A percentile compares a stretch with the other conserved stretches of the same genome.
Conservation (phyloP, 2,113 vertebrate genomes). For the Microcebus lehilahytsara region DNA sequence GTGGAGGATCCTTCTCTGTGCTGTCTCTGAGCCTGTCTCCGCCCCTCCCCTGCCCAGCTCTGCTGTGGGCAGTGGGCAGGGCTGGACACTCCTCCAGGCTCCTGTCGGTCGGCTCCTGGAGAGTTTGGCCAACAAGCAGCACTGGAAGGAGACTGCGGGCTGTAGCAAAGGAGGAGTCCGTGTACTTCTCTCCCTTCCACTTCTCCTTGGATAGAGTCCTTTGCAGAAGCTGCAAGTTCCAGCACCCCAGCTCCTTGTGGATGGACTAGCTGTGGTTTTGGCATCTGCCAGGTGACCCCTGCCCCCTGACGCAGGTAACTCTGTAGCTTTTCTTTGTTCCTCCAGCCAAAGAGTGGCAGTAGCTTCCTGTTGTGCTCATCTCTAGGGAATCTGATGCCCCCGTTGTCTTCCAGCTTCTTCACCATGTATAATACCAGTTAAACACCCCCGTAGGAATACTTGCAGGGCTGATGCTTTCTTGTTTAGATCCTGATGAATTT, state of each 20-base stretch:
- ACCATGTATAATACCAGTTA: neutral
- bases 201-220: neutral
- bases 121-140: neutral
- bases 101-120: neutral
- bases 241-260: neutral
- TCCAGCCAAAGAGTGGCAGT: neutral
- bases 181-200: neutral
- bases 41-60: neutral
- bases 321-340: neutral
- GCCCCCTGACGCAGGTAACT: neutral
- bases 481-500: neutral
- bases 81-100: neutral
- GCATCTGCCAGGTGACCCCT: neutral
- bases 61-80: neutral
- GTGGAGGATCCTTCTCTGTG: neutral
- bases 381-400: no score
- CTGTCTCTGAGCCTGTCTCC: no score
- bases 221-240: neutral
- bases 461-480: neutral
- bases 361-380: neutral
- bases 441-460: neutral
- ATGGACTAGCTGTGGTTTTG: neutral
- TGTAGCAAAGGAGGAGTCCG: neutral
- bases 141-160: neutral
- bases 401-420: neutral